Conservation (phyloP, 2,888 invertebrate genomes). For the Phania funesta region DNA sequence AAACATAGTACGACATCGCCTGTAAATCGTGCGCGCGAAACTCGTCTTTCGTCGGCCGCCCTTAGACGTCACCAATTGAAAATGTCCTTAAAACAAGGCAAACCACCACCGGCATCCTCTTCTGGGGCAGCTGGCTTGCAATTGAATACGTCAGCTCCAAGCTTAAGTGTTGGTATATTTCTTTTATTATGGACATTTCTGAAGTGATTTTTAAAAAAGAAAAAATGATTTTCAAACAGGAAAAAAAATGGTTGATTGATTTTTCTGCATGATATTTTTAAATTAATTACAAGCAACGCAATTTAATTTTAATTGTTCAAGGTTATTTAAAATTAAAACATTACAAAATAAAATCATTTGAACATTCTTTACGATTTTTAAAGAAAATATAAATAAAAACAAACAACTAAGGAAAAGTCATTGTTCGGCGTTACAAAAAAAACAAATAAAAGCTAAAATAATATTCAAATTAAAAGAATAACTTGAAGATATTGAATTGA, state of each 20-base stretch:
- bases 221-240: too few relatives aligned
- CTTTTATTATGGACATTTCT: not conserved
- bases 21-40: constrained; percentile 54
- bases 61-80: constrained; percentile 73
- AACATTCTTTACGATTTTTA: not conserved
- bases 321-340: constrained; percentile 21
- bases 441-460: too few relatives aligned
- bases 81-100: constrained; percentile 77
- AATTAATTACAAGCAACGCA: not conserved
- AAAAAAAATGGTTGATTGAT: constrained; percentile 21
- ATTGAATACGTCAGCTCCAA: constrained; percentile 28
- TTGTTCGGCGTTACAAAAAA: too few relatives aligned
- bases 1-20: constrained; percentile 66
- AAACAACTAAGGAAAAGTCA: not conserved
- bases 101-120: constrained; percentile 75
- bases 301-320: constrained; percentile 23
- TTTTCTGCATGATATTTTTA: not conserved
- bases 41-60: constrained; percentile 72
- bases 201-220: too few relatives aligned
- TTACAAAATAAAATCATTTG: not conserved
- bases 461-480: too few relatives aligned
- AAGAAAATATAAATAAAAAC: not conserved
- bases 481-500: too few relatives aligned
- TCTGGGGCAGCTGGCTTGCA: constrained; percentile 72
- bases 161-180: constrained; percentile 64